Base-by-base conservation (phyloP, 2,888 invertebrate genomes). In the Alcis repandata region DNA sequence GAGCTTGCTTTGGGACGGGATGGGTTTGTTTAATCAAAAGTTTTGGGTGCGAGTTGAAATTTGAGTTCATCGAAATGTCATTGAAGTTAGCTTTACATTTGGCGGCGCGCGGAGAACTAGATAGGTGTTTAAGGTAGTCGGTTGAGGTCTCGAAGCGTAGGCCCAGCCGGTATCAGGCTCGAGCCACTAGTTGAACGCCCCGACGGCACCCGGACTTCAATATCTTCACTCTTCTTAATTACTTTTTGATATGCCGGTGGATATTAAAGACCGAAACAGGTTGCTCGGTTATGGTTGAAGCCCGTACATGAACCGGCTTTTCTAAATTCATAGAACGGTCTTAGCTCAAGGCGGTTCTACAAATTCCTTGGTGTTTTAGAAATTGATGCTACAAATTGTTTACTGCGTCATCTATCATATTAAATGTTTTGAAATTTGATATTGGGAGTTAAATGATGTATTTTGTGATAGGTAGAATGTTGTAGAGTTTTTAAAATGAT, bases 171-270 rank as follows among this genome's bases (percentile, higher is more conserved):
- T 20, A 20, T 45, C n/a, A 13, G 33, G 27, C 13, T 38, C 51
- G 43, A 59, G 36, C 40, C 33, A 53, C 67, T 64, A 64, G 61
- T 61, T 57, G 52, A 61, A 57, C 9, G 52, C 41, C 61, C 63
- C 64, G 65, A 59, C 70, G 65, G 67, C 59, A 61, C 61, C 62
- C 56, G 59, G 59, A 54, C 59, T 59, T 52, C 64, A 62, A 67
- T 60, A 66, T 59, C 66, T 70, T 68, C 65, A 66, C 70, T 70
- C 64, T 59, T 69, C 73, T 69, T 73, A 73, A 71, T 73, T 73
- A 73, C 69, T 71, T 73, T 71, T 70, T 71, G 70, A 71, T 71
- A 71, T 67, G 71, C 73, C 69, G 62, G 54, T 70, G 67, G 64
- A 65, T 71, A 73, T 73, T 67, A 73, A 67, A 69, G 46, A 48